Percentiles rank a stretch among this genome's conserved stretches.
Evolutionary conservation across 2,797 vertebrate genomes (phyloP).

Genomic region (Bovichtus variegatus): DNA sequence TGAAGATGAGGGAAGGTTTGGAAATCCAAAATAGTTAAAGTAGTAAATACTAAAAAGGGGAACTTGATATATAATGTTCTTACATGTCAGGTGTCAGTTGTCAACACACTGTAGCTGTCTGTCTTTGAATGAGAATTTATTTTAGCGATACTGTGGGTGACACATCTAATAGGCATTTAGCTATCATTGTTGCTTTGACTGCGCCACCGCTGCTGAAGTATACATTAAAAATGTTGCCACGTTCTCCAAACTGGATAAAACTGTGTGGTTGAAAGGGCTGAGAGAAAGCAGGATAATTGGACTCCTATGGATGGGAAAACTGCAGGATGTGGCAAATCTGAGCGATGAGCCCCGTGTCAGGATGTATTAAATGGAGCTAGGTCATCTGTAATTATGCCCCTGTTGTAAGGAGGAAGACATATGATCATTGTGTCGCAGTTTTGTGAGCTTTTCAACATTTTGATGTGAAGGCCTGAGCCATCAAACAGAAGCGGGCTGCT

Average conservation of each 20-base stretch:
- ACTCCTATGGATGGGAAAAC: slow-evolving; percentile 41
- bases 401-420: slow-evolving; percentile 48
- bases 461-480: slow-evolving; percentile 50
- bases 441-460: slow-evolving; percentile 60
- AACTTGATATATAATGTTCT: slow-evolving; percentile 50
- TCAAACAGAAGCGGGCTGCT: slow-evolving; percentile 49
- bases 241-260: slow-evolving; percentile 16
- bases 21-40: slow-evolving; percentile 51
- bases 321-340: slow-evolving; percentile 47
- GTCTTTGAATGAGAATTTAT: slow-evolving; percentile 36
- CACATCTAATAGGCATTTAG: slow-evolving; percentile 48
- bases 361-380: slow-evolving; percentile 53
- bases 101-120: slow-evolving; percentile 25
- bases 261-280: slow-evolving; percentile 13
- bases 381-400: slow-evolving; percentile 59
- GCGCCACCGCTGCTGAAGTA: neutral
- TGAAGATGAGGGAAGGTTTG: slow-evolving; percentile 50
- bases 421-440: slow-evolving; percentile 51
- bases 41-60: slow-evolving; percentile 21
- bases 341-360: slow-evolving; percentile 30
- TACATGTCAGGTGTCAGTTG: slow-evolving; percentile 45
- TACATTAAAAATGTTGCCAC: slow-evolving; percentile 9
- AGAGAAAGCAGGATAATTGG: slow-evolving; percentile 44
- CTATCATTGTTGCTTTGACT: slow-evolving; percentile 15
- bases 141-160: slow-evolving; percentile 30